Conservation (phyloP, 2,113 vertebrate species). For the Anser cygnoides region DNA sequence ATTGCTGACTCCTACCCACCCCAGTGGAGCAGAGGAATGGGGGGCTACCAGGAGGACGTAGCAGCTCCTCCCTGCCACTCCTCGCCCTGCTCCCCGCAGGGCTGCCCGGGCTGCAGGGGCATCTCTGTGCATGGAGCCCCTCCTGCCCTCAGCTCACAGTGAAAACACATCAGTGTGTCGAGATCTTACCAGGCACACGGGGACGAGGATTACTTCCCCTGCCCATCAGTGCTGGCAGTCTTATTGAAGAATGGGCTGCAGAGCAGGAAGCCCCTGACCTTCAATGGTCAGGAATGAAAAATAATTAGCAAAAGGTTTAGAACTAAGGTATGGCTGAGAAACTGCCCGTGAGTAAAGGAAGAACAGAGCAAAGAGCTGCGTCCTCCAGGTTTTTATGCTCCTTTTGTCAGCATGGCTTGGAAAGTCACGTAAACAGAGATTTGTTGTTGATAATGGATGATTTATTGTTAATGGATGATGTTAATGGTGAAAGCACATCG, state of each 20-base stretch:
- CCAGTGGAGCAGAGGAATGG: fast-evolving
- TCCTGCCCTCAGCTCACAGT: neutral
- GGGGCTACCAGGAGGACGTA: too few relatives aligned
- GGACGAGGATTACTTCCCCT: neutral
- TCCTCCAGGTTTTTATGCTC: neutral
- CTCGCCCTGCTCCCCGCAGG: too few relatives aligned
- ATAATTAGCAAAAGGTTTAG: neutral
- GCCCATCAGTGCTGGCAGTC: too few relatives aligned
- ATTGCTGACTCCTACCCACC: neutral
- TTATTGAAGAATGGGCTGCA: neutral
- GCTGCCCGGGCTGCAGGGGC: too few relatives aligned
- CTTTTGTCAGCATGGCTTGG: neutral
- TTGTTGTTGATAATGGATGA: neutral
- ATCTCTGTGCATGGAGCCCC: too few relatives aligned
- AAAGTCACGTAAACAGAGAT: neutral
- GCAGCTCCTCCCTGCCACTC: neutral
- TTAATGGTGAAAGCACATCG: neutral
- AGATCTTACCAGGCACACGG: neutral
- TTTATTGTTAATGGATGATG: neutral
- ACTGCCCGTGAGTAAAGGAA: neutral
- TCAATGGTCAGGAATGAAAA: neutral
- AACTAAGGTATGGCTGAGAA: neutral
- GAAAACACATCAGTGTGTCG: neutral
- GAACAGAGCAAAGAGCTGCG: neutral
- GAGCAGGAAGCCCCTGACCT: neutral